These are phyloP conservation scores for Parasteatoda tepidariorum DNA, from an alignment of 1,140 invertebrate genomes.

Conservation along the genomic window DNA sequence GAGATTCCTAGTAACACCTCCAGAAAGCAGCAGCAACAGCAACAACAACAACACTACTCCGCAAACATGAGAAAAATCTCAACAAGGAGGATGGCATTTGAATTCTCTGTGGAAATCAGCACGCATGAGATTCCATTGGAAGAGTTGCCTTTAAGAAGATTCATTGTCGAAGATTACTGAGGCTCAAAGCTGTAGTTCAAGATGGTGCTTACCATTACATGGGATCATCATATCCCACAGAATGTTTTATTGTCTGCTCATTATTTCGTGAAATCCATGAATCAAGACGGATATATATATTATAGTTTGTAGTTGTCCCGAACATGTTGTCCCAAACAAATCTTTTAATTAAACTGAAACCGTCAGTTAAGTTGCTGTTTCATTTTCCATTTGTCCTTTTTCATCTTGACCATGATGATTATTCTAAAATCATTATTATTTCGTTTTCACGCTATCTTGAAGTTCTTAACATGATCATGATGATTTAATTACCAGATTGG, in stretches of 20 bases:
- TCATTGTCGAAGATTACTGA: not conserved
- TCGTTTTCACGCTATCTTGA: not conserved
- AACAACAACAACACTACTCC: constrained; percentile 1
- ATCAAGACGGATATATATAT: no score
- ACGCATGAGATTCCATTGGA: no score
- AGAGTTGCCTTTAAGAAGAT: not conserved
- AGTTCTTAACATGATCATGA: not conserved
- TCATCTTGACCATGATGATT: not conserved
- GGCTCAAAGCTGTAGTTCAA: not conserved
- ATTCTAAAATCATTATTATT: not conserved
- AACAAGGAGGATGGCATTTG: not conserved
- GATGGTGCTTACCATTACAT: not conserved
- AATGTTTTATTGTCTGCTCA: no score
- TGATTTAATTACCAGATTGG: not conserved
- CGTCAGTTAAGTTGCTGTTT: not conserved
- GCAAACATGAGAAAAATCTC: not conserved
- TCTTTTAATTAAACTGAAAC: not conserved
- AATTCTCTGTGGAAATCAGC: no score
- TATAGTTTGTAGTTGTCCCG: no score
- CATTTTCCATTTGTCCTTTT: not conserved
- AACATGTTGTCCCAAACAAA: no score
- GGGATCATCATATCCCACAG: not conserved
- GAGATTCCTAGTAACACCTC: constrained; percentile 39
- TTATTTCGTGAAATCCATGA: no score
- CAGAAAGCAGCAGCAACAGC: constrained; percentile 15